Conservation (phyloP, 2,113 vertebrate species). For the Cercocebus atys region DNA sequence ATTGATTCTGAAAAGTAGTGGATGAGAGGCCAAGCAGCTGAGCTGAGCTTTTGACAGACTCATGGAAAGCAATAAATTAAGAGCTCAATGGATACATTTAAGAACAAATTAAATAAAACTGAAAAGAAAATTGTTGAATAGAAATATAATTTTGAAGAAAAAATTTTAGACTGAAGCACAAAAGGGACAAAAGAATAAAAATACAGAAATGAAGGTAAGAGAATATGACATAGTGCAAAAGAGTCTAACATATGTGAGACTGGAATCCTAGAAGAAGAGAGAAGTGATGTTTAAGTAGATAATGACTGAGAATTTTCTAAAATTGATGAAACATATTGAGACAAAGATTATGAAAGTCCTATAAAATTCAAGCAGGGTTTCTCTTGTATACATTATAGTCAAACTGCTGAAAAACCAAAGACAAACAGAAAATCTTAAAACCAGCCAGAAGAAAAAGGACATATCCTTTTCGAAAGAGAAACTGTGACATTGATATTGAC, state of each 20-base stretch:
- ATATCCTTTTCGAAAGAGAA: not conserved
- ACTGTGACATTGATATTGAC: not conserved
- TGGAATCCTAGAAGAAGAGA: not conserved
- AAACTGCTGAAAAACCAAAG: not conserved
- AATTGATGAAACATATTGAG: not conserved
- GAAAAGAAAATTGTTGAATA: slow-evolving; percentile 26
- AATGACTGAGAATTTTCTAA: not conserved
- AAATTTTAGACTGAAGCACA: not conserved
- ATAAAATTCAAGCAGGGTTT: not conserved
- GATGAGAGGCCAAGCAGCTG: not conserved
- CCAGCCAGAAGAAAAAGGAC: not conserved
- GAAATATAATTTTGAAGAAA: slow-evolving; percentile 17
- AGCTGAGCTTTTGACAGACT: not conserved
- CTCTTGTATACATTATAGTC: not conserved
- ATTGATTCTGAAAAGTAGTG: slow-evolving; percentile 4
- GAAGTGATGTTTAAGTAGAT: not conserved
- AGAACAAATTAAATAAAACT: not conserved
- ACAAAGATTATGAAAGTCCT: not conserved
- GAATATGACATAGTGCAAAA: not conserved
- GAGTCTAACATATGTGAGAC: not conserved
- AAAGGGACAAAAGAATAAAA: not conserved
- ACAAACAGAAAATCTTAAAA: slow-evolving; percentile 26
- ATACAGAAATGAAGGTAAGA: not conserved
- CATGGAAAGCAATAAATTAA: slow-evolving; percentile 3
- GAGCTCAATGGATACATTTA: not conserved